Evolutionary conservation across 1,140 invertebrate species (phyloP), one percentile per base, ranked within the genome.

Genomic region (Leguminivora glycinivorella): DNA sequence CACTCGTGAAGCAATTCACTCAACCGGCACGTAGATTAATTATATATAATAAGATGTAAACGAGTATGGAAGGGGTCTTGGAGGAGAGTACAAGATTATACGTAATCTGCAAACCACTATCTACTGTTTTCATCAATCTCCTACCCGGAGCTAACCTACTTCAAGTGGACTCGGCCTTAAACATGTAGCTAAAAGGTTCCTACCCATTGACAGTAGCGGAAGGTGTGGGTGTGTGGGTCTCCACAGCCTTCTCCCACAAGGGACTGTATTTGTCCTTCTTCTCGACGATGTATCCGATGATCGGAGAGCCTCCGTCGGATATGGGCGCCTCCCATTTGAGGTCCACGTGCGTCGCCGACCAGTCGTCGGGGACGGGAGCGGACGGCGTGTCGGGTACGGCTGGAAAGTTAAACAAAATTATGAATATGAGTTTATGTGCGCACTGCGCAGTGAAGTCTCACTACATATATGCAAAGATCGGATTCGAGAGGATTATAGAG

Each of bases 211-310:
- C 94, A 52, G 94, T 94, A 40, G 94, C 97, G 75, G 94, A 94
- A 0, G 96, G 95, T 14, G 93, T 93, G 4, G 95, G 93, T 22
- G 92, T 93, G 71, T 95, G 95, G 0, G 95, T 97, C 92, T 98
- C 97, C 24, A 96, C 80, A 38, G 96, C 96, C 85, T 98, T 97
- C 88, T 98, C 96, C 97, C 98, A 97, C 80, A 98, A 95, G 43
- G 95, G 95, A 77, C 96, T 97, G 93, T 98, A 98, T 90, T 99
- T 99, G 80, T 99, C 98, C 87, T 98, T 98, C 93, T 98, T 98
- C 89, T 99, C 98, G 77, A 99, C 95, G 47, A 99, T 96, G 83
- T 99, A 99, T 31, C 97, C 96, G 74, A 95, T 96, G 79, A 99
- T 97, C 7, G 97, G 97, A 6, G 97, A 96, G 22, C 98, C 98